Conservation (phyloP, 2,888 invertebrate genomes). For the Cabera pusaria region DNA sequence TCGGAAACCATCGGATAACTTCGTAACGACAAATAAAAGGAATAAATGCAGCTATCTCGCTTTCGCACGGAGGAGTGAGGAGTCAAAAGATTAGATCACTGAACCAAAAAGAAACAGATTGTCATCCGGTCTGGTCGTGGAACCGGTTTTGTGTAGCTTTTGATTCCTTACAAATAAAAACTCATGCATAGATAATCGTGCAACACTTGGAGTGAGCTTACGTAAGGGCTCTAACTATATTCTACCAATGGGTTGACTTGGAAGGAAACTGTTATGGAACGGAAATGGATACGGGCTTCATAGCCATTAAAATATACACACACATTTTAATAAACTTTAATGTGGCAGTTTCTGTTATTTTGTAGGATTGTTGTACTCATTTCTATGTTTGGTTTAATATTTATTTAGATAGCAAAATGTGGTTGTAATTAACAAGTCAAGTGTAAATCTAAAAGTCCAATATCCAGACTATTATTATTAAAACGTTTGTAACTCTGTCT, state of each 20-base stretch:
- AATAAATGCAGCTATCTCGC: constrained; percentile 48
- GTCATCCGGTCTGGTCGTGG: constrained; percentile 57
- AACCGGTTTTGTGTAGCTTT: constrained; percentile 68
- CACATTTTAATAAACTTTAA: constrained; percentile 42
- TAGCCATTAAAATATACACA: constrained; percentile 49
- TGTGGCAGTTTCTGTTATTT: no score
- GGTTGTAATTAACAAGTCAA: no score
- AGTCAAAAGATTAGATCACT: constrained; percentile 69
- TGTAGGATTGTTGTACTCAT: no score
- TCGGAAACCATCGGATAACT: constrained; percentile 51
- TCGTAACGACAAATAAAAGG: constrained; percentile 48
- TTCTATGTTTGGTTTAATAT: no score
- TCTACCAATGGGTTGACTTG: constrained; percentile 34
- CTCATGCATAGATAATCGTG: constrained; percentile 70
- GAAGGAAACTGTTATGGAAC: constrained; percentile 74
- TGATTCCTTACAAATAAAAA: constrained; percentile 67
- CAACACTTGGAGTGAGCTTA: constrained; percentile 53
- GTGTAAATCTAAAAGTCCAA: no score
- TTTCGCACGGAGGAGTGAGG: constrained; percentile 47
- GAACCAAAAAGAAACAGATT: constrained; percentile 77
- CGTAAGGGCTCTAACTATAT: constrained; percentile 39
- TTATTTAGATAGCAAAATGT: no score
- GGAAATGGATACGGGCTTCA: constrained; percentile 64
- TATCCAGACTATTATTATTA: no score
- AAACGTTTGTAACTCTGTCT: no score